Percentiles rank a stretch among this genome's conserved stretches.
Evolutionary conservation across 1,140 invertebrate genomes (phyloP).

Genomic region (Coelopa frigida): DNA sequence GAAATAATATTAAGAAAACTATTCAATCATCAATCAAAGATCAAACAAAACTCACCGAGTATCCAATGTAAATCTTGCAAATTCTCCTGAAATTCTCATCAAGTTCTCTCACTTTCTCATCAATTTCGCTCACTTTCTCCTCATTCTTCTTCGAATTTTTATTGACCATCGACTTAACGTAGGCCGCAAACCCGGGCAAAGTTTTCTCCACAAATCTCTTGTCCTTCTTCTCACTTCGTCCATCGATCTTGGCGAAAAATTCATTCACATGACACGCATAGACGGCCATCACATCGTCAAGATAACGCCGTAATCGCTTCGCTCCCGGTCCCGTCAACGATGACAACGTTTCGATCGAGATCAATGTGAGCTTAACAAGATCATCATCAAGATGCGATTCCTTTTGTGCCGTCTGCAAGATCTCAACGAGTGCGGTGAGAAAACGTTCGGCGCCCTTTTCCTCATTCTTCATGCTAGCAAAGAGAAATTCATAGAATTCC

Average conservation of each 20-base stretch:
- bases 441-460: slow-evolving; percentile 12
- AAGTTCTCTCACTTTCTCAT: slow-evolving; percentile 9
- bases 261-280: slow-evolving; percentile 16
- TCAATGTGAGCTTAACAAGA: slow-evolving; percentile 21
- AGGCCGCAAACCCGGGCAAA: slow-evolving; percentile 13
- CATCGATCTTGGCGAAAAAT: slow-evolving; percentile 6
- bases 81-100: slow-evolving; percentile 35
- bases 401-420: slow-evolving; percentile 1
- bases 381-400: neutral
- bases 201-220: slow-evolving; percentile 17
- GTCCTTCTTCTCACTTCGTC: slow-evolving; percentile 10
- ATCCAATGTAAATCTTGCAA: slow-evolving; percentile 39
- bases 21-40: neutral
- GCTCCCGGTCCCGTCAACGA: slow-evolving; percentile 18
- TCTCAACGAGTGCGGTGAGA: slow-evolving; percentile 5
- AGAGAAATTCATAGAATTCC: slow-evolving; percentile 14
- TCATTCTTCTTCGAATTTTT: slow-evolving; percentile 2
- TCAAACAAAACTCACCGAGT: slow-evolving; percentile 23
- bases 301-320: slow-evolving; percentile 21
- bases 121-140: neutral
- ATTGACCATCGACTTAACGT: slow-evolving; percentile 1
- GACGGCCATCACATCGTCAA: slow-evolving; percentile 27
- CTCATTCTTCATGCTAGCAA: slow-evolving; percentile 12
- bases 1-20: neutral
- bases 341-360: slow-evolving; percentile 29